Conservation (phyloP, 2,113 vertebrate species). For the Syngnathus typhle region DNA sequence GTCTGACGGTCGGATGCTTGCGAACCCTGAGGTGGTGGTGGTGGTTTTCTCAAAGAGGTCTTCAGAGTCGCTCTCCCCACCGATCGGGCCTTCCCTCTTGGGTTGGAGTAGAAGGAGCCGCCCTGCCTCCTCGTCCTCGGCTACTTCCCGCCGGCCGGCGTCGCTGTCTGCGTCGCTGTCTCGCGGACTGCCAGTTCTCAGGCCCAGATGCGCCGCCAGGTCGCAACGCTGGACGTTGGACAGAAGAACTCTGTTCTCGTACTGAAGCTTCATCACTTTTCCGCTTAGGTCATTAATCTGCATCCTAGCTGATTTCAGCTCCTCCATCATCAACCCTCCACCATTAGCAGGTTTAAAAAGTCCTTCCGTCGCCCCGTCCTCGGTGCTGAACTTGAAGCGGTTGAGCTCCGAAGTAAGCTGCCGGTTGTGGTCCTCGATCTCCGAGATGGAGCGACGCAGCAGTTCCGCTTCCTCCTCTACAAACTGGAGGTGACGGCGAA, state of each 20-base stretch:
- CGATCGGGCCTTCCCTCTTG: slow-evolving; percentile 87
- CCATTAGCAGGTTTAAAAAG: slow-evolving; percentile 49
- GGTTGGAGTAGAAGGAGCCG: slow-evolving; percentile 75
- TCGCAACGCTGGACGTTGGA: slow-evolving; percentile 89
- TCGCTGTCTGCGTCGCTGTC: slow-evolving; percentile 85
- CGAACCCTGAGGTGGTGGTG: slow-evolving; percentile 79
- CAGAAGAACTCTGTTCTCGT: slow-evolving; percentile 90
- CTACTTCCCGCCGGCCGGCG: slow-evolving; percentile 73
- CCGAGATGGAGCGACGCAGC: slow-evolving; percentile 86
- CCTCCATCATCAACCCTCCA: slow-evolving; percentile 75
- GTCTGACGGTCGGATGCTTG: slow-evolving; percentile 80
- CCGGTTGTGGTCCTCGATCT: slow-evolving; percentile 95
- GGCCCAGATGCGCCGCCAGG: slow-evolving; percentile 80
- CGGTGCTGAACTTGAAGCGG: slow-evolving; percentile 88
- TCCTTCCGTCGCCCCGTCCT: slow-evolving; percentile 46
- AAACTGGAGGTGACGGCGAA: slow-evolving; percentile 91
- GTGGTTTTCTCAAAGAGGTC: slow-evolving; percentile 85
- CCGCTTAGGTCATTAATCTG: slow-evolving; percentile 90
- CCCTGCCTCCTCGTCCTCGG: slow-evolving; percentile 79
- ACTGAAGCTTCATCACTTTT: slow-evolving; percentile 94
- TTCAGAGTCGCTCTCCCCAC: slow-evolving; percentile 92
- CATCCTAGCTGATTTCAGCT: slow-evolving; percentile 82
- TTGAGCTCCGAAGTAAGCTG: slow-evolving; percentile 88
- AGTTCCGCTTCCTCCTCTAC: slow-evolving; percentile 96
- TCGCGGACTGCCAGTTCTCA: slow-evolving; percentile 77